Conservation (phyloP, 2,888 invertebrate species). For the Folsomia candida region DNA sequence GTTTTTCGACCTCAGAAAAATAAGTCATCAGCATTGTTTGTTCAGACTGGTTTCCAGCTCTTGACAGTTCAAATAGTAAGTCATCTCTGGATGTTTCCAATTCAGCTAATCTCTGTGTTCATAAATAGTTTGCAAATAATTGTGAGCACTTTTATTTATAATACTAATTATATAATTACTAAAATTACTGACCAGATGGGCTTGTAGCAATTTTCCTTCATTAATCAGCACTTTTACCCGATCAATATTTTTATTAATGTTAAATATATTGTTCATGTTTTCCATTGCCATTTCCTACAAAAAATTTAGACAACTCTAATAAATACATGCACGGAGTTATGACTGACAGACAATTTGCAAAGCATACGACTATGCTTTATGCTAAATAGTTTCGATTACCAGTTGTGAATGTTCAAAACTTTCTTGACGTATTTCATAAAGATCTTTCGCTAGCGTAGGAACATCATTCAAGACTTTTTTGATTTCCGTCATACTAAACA, state of each 20-base stretch:
- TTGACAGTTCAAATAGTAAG: slow-evolving; percentile 87
- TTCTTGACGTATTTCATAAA: slow-evolving; percentile 85
- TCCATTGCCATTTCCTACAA: slow-evolving; percentile 98
- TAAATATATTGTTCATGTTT: slow-evolving; percentile 96
- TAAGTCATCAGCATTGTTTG: slow-evolving; percentile 91
- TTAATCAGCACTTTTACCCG: slow-evolving; percentile 91
- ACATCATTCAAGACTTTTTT: slow-evolving; percentile 72
- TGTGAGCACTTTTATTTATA: background rate
- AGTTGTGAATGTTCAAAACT: slow-evolving; percentile 92
- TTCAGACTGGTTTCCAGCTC: slow-evolving; percentile 84
- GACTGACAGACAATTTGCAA: too few relatives aligned
- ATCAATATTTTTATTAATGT: slow-evolving; percentile 92
- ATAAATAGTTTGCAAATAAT: background rate
- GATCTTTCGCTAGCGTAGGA: slow-evolving; percentile 72
- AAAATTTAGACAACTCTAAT: too few relatives aligned
- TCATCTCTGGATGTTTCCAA: slow-evolving; percentile 96
- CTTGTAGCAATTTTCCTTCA: slow-evolving; percentile 89
- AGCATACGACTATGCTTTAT: too few relatives aligned
- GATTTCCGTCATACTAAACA: slow-evolving; percentile 77
- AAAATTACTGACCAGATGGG: slow-evolving; percentile 69
- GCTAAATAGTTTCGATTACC: too few relatives aligned
- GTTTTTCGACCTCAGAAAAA: slow-evolving; percentile 89
- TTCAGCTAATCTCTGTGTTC: slow-evolving; percentile 76
- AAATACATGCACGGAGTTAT: too few relatives aligned
- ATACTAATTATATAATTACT: background rate